Base-by-base conservation (phyloP, 2,888 invertebrate genomes). In the Nomada ferruginata region DNA sequence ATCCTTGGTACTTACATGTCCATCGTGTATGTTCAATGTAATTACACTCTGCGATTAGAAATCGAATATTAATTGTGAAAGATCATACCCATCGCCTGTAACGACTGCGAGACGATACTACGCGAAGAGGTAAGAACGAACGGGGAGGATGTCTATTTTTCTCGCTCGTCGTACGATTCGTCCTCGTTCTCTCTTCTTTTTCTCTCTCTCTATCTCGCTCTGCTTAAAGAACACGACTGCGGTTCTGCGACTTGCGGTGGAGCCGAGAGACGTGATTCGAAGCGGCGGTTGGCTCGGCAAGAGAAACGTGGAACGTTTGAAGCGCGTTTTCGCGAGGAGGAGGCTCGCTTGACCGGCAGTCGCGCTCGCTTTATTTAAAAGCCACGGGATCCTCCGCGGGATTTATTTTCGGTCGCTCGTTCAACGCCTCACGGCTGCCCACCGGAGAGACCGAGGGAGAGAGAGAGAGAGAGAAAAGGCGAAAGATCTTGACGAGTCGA, bases 381-480 rank as follows among this genome's bases (percentile, higher is more conserved):
- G 91, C 86, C 76, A 82, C 85, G 85, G 87, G 89, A 91, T 91
- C 90, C 91, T 91, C 87, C 87, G 90, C 85, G 82, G 60, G 87
- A 91, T 90, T 92, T 92, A 92, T 92, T 92, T 92, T 91, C 83
- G 90, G 89, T 86, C 87, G 90, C 88, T 89, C 84, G 87, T 81
- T 86, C 84, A 84, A 84, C 80, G 87, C 80, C 84, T 81, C 76
- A 83, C 85, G 86, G 84, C 88, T 85, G 79, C 79, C 76, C 74
- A 36, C 70, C 60, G 36, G 60, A 71, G 50, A 60, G 29, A 26
- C 36, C 1, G 57, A 29, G 66, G 79, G 82, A 81, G 74, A 20
- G 26, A 57, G 69, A 79, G 83, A 15, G 47, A 47, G 82, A 81
- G 76, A 11, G 57, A n/a, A 4, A 47, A 29, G 29, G 29, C 7